These are phyloP conservation scores for Pseudachorutes palmiensis DNA, from an alignment of 1,140 invertebrate genomes.

Conservation along the genomic window DNA sequence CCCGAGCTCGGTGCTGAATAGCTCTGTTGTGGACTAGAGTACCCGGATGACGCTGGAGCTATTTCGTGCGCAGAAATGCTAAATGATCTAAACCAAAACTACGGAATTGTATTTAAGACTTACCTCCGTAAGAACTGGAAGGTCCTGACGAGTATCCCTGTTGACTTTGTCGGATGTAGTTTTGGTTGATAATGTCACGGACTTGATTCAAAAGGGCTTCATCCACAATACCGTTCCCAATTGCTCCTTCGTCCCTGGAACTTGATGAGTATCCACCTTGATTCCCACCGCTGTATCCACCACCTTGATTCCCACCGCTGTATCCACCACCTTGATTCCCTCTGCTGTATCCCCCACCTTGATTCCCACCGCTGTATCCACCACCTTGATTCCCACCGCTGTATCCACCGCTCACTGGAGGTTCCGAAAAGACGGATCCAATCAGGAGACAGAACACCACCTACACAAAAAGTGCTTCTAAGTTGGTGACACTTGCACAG, in stretches of 20 bases:
- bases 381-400: neutral
- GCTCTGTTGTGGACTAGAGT: neutral
- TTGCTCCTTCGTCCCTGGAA: conserved; percentile 1
- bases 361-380: neutral
- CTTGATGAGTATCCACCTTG: neutral
- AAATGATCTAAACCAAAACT: neutral
- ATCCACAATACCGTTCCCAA: conserved; percentile 8
- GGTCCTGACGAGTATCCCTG: neutral
- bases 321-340: conserved; percentile 9
- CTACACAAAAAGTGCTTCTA: neutral
- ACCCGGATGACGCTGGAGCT: neutral
- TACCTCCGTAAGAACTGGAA: neutral
- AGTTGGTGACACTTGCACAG: neutral
- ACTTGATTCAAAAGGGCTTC: conserved; percentile 4
- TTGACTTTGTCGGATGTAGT: neutral
- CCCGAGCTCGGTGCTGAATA: neutral
- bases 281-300: neutral
- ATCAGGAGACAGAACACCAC: conserved; percentile 1
- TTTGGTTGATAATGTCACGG: conserved; percentile 12
- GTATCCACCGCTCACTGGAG: conserved; percentile 10
- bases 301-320: neutral
- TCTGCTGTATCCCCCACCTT: neutral
- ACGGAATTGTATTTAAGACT: neutral
- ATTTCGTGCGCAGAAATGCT: neutral
- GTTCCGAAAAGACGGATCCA: neutral